Evolutionary conservation across 2,797 vertebrate species (phyloP).

Genomic region (Falco naumanni): DNA sequence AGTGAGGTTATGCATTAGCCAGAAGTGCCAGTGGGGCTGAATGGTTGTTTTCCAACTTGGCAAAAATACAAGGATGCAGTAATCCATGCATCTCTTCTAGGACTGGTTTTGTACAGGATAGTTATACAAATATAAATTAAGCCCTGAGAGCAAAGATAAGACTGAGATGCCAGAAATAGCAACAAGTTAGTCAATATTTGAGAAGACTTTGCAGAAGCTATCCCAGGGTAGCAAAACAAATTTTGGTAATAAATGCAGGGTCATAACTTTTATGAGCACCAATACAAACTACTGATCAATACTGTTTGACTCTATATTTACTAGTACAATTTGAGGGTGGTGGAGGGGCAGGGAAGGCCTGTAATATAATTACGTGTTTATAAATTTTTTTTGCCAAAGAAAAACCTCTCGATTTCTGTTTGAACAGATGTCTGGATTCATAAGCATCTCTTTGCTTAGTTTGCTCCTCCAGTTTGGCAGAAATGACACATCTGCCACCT

Average conservation of each 20-base stretch:
- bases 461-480: background rate
- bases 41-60: background rate
- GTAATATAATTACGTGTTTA: background rate
- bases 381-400: background rate
- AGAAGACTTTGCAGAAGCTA: background rate
- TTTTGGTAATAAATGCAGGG: conserved; percentile 19
- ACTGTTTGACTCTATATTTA: background rate
- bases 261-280: background rate
- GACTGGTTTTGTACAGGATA: background rate
- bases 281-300: background rate
- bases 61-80: background rate
- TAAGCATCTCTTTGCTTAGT: conserved; percentile 26
- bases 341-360: background rate
- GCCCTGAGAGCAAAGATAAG: background rate
- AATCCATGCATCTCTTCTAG: background rate
- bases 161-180: background rate
- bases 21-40: background rate
- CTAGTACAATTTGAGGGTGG: background rate
- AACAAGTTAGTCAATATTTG: conserved; percentile 27
- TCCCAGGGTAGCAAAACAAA: background rate
- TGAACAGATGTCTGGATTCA: conserved; percentile 36
- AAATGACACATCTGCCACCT: background rate
- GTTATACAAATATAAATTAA: conserved; percentile 1
- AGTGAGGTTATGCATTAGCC: background rate
- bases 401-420: conserved; percentile 19